Conservation (phyloP, 2,113 vertebrate genomes). For the Festucalex cinctus region DNA sequence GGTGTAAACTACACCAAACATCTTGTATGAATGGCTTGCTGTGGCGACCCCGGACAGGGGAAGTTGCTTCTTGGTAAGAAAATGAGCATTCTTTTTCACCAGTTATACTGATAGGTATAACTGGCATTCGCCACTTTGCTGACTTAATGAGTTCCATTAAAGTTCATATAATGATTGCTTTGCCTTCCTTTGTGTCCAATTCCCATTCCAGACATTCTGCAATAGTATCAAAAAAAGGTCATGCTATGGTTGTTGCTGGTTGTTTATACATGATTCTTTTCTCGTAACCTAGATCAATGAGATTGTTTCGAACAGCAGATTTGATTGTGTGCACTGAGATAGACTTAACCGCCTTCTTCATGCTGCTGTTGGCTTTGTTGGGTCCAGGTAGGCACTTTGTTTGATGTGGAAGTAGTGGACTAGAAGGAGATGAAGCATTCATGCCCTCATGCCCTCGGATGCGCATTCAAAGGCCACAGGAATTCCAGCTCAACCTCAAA, state of each 20-base stretch:
- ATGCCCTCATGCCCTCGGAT: constrained; percentile 45
- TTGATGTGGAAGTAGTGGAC: constrained; percentile 1
- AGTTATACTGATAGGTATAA: too few species aligned
- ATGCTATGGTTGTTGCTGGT: neutral
- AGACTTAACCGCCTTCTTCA: neutral
- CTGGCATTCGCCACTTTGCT: too few species aligned
- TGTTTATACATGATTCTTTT: neutral
- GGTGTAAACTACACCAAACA: too few species aligned
- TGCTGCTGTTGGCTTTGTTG: constrained; percentile 3
- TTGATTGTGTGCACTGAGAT: neutral
- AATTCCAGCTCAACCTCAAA: constrained; percentile 51
- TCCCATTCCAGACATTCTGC: too few species aligned
- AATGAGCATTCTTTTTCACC: too few species aligned
- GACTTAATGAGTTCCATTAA: too few species aligned
- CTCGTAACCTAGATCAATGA: neutral
- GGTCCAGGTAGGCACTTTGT: neutral
- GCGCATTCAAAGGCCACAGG: constrained; percentile 31
- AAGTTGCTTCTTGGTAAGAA: too few species aligned
- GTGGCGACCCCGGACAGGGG: too few species aligned
- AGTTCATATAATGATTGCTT: too few species aligned
- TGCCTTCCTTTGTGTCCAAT: too few species aligned
- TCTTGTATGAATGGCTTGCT: too few species aligned
- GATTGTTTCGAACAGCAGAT: neutral
- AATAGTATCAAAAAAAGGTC: neutral
- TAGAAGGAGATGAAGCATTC: constrained; percentile 6